Evolutionary conservation across 2,797 vertebrate genomes (phyloP), one percentile per base, ranked within the genome.

Genomic region (Anas bernieri): DNA sequence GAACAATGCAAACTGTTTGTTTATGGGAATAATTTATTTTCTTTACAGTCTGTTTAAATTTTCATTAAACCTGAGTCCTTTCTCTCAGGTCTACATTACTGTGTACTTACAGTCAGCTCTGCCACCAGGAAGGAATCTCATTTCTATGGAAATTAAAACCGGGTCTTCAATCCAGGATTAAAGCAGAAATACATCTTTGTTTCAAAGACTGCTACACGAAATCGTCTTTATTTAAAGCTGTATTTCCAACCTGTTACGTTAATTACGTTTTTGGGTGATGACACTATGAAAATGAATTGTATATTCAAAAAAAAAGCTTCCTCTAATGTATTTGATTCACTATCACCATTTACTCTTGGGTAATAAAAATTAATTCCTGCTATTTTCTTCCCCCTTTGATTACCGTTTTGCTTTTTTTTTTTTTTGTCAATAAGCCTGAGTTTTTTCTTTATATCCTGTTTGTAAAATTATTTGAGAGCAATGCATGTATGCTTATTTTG

Each of bases 131-230:
- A 91, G 14, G 55, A 94, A 88, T 92, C 93, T 92, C 50, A 95
- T 96, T 96, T 93, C 82, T 89, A 67, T 93, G 89, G 86, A 97
- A 94, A 97, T 96, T 78, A 89, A 96, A 96, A 61, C 18, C 59
- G 68, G 81, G 43, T 64, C 35, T 72, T 78, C 73, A 50, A 41
- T 46, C 37, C 63, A 84, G 67, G 74, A 88, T 93, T 95, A 90
- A 96, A 90, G 69, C 33, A 92, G 52, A 94, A 87, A 86, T 46
- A 31, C 6, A n/a, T 90, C 81, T 92, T 92, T 93, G 72, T 87
- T 96, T 89, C 90, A 86, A 89, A 95, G 67, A 43, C 45, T 61
- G 66, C 50, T 86, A 63, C 31, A 84, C 54, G 31, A 93, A 83
- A 78, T 81, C 70, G 25, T 91, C 89, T 62, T 82, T 68, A 69